Evolutionary conservation across 1,140 invertebrate genomes (phyloP).

Genomic region (Drosophila auraria): DNA sequence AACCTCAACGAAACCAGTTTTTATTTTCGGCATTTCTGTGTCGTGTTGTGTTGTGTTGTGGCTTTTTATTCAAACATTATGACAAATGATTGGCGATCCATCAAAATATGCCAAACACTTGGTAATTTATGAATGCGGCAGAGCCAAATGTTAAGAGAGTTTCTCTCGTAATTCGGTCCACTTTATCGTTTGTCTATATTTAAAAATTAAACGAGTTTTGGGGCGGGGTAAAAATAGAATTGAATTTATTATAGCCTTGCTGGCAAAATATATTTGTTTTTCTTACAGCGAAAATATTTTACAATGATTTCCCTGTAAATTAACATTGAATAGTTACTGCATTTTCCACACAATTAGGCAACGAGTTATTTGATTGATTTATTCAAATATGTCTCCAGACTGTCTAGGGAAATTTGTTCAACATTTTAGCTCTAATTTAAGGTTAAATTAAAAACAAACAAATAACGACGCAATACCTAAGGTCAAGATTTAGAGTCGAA

Average conservation of each 20-base stretch:
- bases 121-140: slow-evolving; percentile 31
- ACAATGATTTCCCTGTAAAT: not conserved
- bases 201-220: slow-evolving; percentile 5
- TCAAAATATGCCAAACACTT: slow-evolving; percentile 54
- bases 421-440: not conserved
- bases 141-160: not conserved
- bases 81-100: slow-evolving; percentile 43
- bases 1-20: slow-evolving; percentile 37
- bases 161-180: slow-evolving; percentile 29
- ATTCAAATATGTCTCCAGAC: slow-evolving; percentile 1
- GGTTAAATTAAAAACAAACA: not conserved
- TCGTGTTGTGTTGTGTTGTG: slow-evolving; percentile 12
- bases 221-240: slow-evolving; percentile 8
- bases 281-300: not conserved
- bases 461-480: not conserved
- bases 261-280: not conserved
- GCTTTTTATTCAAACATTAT: slow-evolving; percentile 39
- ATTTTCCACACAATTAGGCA: slow-evolving; percentile 21
- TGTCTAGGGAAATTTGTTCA: not conserved
- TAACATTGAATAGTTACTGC: slow-evolving; percentile 8
- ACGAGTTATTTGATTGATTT: slow-evolving; percentile 1
- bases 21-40: slow-evolving; percentile 26
- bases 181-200: slow-evolving; percentile 19
- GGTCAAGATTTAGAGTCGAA: too few relatives aligned
- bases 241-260: not conserved